phyloP scores from a whole-genome alignment of 2,797 vertebrate genomes.

The Apodemus agrarius region DNA sequence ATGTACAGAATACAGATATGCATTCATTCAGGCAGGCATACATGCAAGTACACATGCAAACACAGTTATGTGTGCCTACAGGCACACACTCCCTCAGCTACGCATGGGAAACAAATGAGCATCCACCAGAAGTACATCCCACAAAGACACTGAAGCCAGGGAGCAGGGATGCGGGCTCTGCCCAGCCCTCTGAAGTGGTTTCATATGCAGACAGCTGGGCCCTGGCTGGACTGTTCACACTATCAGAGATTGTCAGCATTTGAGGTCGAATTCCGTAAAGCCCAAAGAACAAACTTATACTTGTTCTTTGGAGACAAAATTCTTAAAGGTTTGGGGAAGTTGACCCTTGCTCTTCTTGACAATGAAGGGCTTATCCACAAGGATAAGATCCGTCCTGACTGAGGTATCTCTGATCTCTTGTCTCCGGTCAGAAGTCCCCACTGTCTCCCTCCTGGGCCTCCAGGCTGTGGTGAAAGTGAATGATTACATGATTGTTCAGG shows the following conservation, averaged over 20 bases:
- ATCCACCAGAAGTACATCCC: not conserved
- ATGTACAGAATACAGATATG: not conserved
- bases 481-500: accelerated
- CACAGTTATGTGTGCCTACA: not conserved
- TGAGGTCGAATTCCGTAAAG: not conserved
- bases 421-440: not conserved
- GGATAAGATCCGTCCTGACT: not conserved
- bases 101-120: not conserved
- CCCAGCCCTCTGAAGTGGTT: not conserved
- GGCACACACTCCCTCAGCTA: not conserved
- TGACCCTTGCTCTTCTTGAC: not conserved
- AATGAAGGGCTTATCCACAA: not conserved
- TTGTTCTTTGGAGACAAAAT: not conserved
- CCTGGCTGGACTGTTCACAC: not conserved
- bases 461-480: not conserved
- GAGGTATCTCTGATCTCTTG: not conserved
- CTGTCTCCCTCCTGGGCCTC: not conserved
- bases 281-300: not conserved
- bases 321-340: not conserved
- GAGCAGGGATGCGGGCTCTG: not conserved
- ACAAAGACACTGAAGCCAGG: not conserved
- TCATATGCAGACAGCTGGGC: not conserved
- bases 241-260: not conserved
- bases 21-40: not conserved
- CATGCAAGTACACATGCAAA: not conserved